Evolutionary conservation across 2,113 vertebrate species (phyloP).

Genomic region (Microtus oregoni): DNA sequence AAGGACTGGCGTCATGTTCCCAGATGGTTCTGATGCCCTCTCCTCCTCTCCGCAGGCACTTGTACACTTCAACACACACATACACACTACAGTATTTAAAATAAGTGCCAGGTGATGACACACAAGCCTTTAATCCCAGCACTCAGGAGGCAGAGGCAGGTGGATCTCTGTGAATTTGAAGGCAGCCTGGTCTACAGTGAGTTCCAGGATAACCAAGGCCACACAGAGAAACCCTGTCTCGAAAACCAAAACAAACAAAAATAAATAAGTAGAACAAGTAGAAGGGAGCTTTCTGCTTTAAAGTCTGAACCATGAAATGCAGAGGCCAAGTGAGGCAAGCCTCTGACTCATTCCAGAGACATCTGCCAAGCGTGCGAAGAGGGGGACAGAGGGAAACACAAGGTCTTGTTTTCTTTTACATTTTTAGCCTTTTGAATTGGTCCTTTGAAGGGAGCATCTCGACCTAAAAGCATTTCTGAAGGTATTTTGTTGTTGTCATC

Average conservation of each 20-base stretch:
- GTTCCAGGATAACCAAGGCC: neutral
- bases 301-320: constrained; percentile 19
- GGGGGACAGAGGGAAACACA: neutral
- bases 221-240: neutral
- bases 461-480: too few relatives aligned
- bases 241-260: neutral
- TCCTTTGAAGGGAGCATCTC: neutral
- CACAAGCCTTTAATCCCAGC: neutral
- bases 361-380: neutral
- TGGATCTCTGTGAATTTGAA: neutral
- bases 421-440: neutral
- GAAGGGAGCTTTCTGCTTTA: constrained; percentile 15
- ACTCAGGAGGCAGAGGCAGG: neutral
- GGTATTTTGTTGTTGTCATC: neutral
- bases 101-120: neutral
- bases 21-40: neutral
- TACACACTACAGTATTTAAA: neutral
- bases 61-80: neutral
- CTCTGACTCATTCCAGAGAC: neutral
- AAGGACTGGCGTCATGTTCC: neutral
- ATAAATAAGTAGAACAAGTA: neutral
- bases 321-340: neutral
- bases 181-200: neutral
- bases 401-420: neutral
- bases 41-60: neutral